Base-by-base conservation (phyloP, 2,797 vertebrate species). In the Sebastes glaucus region DNA sequence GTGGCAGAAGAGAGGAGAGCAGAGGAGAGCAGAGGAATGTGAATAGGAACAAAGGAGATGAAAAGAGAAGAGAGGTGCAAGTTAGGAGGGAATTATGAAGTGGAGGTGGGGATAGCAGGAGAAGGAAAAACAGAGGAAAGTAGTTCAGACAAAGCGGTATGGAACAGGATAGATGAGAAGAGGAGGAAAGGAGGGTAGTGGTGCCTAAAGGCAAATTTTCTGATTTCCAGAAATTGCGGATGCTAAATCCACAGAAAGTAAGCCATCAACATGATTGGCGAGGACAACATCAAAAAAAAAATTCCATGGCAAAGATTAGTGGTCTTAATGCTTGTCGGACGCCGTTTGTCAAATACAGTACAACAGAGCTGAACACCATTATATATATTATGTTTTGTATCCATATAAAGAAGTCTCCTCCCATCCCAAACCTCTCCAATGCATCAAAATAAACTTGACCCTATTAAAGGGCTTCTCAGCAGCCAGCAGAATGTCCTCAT, bases 401-500 rank as follows among this genome's bases (percentile, higher is more conserved):
- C 33, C 25, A 57, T 66, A 33, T 62, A 63, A 71, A 61, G 27
- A 77, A 59, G 13, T 16, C 22, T 49, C 49, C 52, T 22, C 27
- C 13, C 33, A 46, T 78, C 68, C 11, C 6, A 67, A 72, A 81
- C 69, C 70, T 68, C 81, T 64, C 52, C 35, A 62, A 7, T 71
- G 69, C 35, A 68, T 82, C 63, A 63, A 71, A 75, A 87, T 85
- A 80, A 79, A 74, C 49, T 56, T 74, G 84, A 82, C 82, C 85
- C 76, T 74, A 62, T 85, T 82, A 77, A 78, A 77, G 65, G 20
- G 38, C 57, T 78, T 59, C 57, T 62, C 78, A 52, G 82, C 69
- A 87, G 78, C 71, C 74, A 56, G 68, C 81, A 64, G 38, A 79
- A 69, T 60, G 81, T 82, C 77, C 86, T 89, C 81, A 62, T 85